Evolutionary conservation across 2,797 vertebrate species (phyloP).

Genomic region (Neosilurus mollespiculum): DNA sequence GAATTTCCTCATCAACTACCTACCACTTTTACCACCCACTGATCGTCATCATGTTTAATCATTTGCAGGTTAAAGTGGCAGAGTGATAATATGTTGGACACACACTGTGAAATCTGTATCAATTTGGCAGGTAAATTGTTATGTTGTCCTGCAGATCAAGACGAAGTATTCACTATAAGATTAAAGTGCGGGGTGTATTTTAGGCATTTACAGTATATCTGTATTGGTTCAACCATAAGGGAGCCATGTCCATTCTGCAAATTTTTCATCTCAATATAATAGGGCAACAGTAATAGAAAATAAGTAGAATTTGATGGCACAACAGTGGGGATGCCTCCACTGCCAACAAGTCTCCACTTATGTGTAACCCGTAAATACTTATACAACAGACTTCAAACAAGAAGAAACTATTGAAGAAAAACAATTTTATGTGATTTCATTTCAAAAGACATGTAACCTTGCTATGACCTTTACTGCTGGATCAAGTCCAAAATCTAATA

Average conservation of each 20-base stretch:
- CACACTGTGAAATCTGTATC: constrained; percentile 20
- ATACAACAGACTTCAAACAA: background rate
- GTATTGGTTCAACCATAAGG: background rate
- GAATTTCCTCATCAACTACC: constrained; percentile 29
- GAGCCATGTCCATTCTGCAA: background rate
- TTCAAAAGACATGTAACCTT: background rate
- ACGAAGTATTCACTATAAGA: background rate
- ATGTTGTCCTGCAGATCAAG: background rate
- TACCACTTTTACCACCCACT: constrained; percentile 25
- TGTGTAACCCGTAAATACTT: background rate
- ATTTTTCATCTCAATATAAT: background rate
- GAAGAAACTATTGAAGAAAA: background rate
- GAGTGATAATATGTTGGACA: constrained; percentile 18
- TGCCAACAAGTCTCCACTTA: background rate
- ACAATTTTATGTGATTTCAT: background rate
- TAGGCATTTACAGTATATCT: background rate
- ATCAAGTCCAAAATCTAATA: background rate
- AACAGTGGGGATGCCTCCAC: background rate
- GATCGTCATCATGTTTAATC: constrained; percentile 17
- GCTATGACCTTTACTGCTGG: background rate
- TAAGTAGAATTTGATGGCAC: background rate
- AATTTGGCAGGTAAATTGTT: background rate
- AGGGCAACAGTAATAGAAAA: background rate
- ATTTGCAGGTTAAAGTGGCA: constrained; percentile 8
- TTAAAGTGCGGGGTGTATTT: background rate